Percentiles rank a stretch among this genome's conserved stretches.
These are phyloP conservation scores for Nemotelus pantherinus DNA, from an alignment of 2,888 invertebrate genomes.

Conservation along the genomic window DNA sequence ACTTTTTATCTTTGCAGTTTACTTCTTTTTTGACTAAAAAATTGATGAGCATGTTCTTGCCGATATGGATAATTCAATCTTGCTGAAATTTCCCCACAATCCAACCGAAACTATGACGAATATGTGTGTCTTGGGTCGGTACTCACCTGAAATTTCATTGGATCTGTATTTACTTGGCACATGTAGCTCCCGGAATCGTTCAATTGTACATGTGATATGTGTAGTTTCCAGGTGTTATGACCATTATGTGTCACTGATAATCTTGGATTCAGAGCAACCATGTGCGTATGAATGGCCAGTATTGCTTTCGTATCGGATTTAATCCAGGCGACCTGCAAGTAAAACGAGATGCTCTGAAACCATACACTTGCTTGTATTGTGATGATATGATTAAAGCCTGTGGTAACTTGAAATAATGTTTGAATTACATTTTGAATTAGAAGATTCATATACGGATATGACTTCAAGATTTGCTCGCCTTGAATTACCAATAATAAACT, in stretches of 20 bases:
- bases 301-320: slow-evolving; percentile 91
- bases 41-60: no score
- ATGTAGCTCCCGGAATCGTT: slow-evolving; percentile 93
- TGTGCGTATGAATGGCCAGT: slow-evolving; percentile 87
- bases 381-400: slow-evolving; percentile 18
- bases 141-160: slow-evolving; percentile 87
- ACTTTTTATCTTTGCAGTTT: no score
- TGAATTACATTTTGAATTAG: no score
- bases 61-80: no score
- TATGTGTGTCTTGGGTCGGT: background rate
- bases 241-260: slow-evolving; percentile 91
- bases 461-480: no score
- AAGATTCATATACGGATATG: no score
- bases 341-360: slow-evolving; percentile 4
- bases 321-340: slow-evolving; percentile 87
- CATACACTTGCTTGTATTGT: slow-evolving; percentile 27
- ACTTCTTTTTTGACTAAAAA: no score
- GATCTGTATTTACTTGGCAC: slow-evolving; percentile 94
- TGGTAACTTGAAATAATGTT: background rate
- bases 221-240: slow-evolving; percentile 92
- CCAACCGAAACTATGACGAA: no score
- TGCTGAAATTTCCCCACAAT: no score
- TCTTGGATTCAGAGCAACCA: slow-evolving; percentile 88
- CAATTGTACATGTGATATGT: slow-evolving; percentile 88
- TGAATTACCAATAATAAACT: no score